Evolutionary conservation across 2,113 vertebrate genomes (phyloP), one percentile per base, ranked within the genome.

Genomic region (Otus sunia): DNA sequence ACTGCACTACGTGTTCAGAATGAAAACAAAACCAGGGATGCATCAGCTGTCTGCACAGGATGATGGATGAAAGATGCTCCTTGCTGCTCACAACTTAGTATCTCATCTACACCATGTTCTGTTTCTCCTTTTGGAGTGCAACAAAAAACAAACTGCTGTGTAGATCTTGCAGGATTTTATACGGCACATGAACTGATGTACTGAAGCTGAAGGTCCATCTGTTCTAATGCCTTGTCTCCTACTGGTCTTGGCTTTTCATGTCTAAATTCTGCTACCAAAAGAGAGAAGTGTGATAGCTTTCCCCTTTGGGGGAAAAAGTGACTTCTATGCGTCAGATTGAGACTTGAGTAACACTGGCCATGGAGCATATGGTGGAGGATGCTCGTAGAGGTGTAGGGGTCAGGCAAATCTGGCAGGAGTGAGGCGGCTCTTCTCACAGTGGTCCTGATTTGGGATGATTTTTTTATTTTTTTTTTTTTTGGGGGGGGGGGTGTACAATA

Each of bases 121-220:
- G 36, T 55, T 89, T 91, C 73, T 94, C 52, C 77, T 90, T 90
- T 32, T 34, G n/a, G 66, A 90, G 78, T 20, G 45, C 43, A 29
- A 15, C 41, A 79, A 76, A 47, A 6, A 22, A 3, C 41, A 69
- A 78, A 55, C 41, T 30, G 67, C 80, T 91, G 49, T 72, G 12
- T 49, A 76, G 60, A 45, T 88, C 77, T 85, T 67, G 66, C 36
- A 79, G 76, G 34, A 72, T 76, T 80, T 87, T 37, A 74, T 45
- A 37, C 20, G n/a, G n/a, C 50, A 45, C 11, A 4, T 47, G 49
- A 87, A 88, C 30, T 87, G 74, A 68, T 68, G 94, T 59, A 69
- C 62, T 66, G 66, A 90, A 64, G 41, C 81, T 95, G 84, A 68
- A 85, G 21, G 69, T 87, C 74, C 90, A 93, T 95, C 94, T 97